Evolutionary conservation across 92 coral and sea anemone genomes (phyloP).

Genomic region (Plumapathes pennacea): DNA sequence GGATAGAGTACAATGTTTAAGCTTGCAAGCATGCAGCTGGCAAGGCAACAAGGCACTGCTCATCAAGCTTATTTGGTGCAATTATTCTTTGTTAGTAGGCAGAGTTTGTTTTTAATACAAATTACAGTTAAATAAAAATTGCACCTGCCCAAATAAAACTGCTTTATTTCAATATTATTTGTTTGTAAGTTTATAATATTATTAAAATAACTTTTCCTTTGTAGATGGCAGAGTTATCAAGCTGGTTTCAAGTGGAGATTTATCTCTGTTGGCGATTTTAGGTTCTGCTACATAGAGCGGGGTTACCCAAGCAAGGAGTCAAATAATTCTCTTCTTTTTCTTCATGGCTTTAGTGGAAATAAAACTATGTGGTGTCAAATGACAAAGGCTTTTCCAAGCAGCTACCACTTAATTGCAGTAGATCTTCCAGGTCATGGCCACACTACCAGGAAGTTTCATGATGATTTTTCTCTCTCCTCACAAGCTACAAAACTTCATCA

Average conservation of each 20-base stretch:
- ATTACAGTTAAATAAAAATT: no score
- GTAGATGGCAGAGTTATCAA: conserved; percentile 47
- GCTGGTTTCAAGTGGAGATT: conserved; percentile 64
- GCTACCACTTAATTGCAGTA: conserved; percentile 68
- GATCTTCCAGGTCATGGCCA: conserved; percentile 98
- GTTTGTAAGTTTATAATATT: no score
- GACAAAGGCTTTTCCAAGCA: conserved; percentile 58
- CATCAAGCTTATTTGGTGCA: no score
- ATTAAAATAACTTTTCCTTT: no score
- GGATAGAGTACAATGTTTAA: no score
- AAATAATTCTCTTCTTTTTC: conserved; percentile 48
- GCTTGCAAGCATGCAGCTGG: no score
- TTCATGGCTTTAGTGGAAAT: conserved; percentile 88
- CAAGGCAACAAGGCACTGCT: no score
- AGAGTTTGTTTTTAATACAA: no score
- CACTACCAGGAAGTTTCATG: conserved; percentile 80
- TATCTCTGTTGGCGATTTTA: conserved; percentile 63
- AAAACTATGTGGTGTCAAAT: conserved; percentile 76
- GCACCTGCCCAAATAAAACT: no score
- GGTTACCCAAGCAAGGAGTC: conserved; percentile 36
- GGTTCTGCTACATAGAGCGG: conserved; percentile 76
- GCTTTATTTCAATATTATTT: background rate
- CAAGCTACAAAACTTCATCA: conserved; percentile 83
- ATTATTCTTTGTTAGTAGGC: no score
- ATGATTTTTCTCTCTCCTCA: conserved; percentile 67